Conservation (phyloP, 2,797 vertebrate genomes). For the Gymnoscopelus microlampas region DNA sequence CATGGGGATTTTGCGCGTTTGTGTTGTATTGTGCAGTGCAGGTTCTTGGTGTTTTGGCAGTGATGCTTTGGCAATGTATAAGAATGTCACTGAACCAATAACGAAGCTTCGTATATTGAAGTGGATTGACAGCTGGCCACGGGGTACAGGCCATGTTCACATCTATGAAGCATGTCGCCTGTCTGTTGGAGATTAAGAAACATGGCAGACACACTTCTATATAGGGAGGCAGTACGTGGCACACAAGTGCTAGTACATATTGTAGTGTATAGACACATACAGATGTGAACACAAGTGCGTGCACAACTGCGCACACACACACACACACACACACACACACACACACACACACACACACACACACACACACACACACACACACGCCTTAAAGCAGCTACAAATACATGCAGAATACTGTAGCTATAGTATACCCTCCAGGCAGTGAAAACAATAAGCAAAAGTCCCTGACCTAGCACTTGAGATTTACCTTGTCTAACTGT, state of each 20-base stretch:
- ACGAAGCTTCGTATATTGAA: too few species aligned
- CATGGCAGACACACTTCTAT: constrained; percentile 36
- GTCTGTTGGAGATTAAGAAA: constrained; percentile 67
- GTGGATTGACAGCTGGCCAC: constrained; percentile 60
- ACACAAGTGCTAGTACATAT: constrained; percentile 15
- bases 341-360: constrained; percentile 21
- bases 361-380: constrained; percentile 16
- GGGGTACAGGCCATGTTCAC: constrained; percentile 70
- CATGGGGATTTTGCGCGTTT: too few species aligned
- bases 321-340: constrained; percentile 11
- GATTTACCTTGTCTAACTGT: constrained; percentile 49
- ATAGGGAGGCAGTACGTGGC: constrained; percentile 57
- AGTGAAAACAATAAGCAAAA: constrained; percentile 49
- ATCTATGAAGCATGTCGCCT: constrained; percentile 58
- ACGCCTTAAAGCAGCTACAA: not conserved
- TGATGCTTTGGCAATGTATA: too few species aligned
- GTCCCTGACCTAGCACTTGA: constrained; percentile 50
- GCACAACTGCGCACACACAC: too few species aligned
- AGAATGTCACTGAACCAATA: too few species aligned
- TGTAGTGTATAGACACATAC: not conserved
- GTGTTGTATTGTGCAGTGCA: too few species aligned
- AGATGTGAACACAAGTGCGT: too few species aligned
- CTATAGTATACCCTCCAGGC: constrained; percentile 43
- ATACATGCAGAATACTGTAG: constrained; percentile 14
- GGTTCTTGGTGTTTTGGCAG: too few species aligned